These are phyloP conservation scores for Agrotis segetum DNA, from an alignment of 2,888 invertebrate species.

Conservation along the genomic window DNA sequence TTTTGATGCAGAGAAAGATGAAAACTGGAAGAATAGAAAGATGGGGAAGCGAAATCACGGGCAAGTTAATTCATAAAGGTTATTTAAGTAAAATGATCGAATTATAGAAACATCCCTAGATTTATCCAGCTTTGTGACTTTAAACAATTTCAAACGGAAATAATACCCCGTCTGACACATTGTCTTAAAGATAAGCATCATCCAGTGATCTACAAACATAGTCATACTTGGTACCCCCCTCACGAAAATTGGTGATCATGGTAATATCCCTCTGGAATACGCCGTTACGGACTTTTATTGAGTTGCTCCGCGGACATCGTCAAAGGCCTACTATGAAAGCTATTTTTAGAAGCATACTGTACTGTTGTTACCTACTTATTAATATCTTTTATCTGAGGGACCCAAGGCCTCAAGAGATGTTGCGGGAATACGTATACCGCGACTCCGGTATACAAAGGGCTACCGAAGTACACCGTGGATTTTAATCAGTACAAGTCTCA, in stretches of 20 bases:
- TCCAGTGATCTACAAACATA: conserved; percentile 29
- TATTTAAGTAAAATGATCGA: too few species aligned
- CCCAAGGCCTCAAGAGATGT: too few species aligned
- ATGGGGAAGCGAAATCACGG: too few species aligned
- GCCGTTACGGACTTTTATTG: conserved; percentile 45
- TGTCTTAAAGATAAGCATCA: conserved; percentile 1
- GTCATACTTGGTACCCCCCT: conserved; percentile 12
- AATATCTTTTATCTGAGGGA: too few species aligned
- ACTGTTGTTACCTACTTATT: conserved; percentile 1
- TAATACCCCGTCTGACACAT: conserved; percentile 4
- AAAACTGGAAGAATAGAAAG: too few species aligned
- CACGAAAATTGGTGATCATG: conserved; percentile 32
- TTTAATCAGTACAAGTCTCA: too few species aligned
- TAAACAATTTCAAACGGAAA: conserved; percentile 10
- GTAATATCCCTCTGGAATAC: conserved; percentile 30
- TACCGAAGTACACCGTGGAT: too few species aligned
- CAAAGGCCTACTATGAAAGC: conserved; percentile 24
- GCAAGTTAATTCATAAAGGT: too few species aligned
- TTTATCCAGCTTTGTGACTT: background rate
- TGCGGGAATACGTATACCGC: too few species aligned
- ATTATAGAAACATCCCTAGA: too few species aligned
- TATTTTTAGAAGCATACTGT: conserved; percentile 14
- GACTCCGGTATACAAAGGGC: too few species aligned
- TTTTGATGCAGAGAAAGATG: too few species aligned
- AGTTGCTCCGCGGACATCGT: conserved; percentile 39